Percentiles rank a stretch among this genome's conserved stretches.
These are phyloP conservation scores for Echinarachnius parma DNA, from an alignment of 53 echinoderm and acorn worm species.

Conservation along the genomic window DNA sequence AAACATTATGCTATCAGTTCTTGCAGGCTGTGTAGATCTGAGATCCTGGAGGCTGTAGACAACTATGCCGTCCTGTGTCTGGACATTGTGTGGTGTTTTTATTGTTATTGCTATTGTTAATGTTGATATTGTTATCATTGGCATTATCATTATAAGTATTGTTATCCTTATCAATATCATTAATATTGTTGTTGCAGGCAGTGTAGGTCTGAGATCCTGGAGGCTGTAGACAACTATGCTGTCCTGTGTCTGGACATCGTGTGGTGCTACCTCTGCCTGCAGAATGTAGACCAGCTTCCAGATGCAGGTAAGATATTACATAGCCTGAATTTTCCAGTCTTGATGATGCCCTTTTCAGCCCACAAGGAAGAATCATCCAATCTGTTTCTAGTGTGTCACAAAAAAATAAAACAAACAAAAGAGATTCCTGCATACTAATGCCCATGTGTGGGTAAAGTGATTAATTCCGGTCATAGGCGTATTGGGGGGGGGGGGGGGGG, in stretches of 20 bases:
- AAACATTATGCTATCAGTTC: too few species aligned
- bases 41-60: not conserved
- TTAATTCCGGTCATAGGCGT: too few species aligned
- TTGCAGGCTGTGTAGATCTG: too few species aligned
- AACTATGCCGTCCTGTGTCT: not conserved
- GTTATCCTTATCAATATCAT: not conserved
- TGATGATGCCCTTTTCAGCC: too few species aligned
- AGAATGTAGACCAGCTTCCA: constrained; percentile 84
- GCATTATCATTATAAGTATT: not conserved
- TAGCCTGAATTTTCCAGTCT: too few species aligned
- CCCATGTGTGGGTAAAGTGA: too few species aligned
- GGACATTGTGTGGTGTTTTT: not conserved
- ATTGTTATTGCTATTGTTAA: not conserved
- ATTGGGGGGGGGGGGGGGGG: too few species aligned
- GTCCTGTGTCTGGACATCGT: constrained; percentile 94
- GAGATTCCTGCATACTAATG: too few species aligned
- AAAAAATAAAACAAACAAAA: too few species aligned
- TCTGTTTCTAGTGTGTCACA: too few species aligned
- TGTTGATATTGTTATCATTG: not conserved
- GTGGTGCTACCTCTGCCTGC: constrained; percentile 92
- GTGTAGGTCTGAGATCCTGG: constrained; percentile 87
- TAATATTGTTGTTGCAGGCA: constrained; percentile 49
- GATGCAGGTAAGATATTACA: constrained; percentile 93
- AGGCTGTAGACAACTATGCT: constrained; percentile 93
- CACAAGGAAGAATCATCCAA: too few species aligned